Percentiles rank a stretch among this genome's conserved stretches.
phyloP scores from a whole-genome alignment of 2,797 vertebrate species.

The Oreochromis grahami region DNA sequence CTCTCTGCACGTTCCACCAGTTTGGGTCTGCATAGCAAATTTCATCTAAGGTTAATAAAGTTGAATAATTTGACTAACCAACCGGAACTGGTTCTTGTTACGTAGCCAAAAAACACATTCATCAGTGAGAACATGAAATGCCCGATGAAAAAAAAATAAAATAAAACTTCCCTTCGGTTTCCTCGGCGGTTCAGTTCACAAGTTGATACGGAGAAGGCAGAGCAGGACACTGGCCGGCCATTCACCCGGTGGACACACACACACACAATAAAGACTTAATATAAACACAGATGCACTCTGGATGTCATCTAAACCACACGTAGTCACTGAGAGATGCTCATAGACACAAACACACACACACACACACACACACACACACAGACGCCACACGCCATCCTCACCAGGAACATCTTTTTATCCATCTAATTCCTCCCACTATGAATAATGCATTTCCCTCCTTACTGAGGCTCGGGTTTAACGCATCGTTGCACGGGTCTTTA shows the following conservation, averaged over 20 bases:
- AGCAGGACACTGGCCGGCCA: background rate
- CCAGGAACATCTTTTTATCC: conserved; percentile 76
- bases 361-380: conserved; percentile 25
- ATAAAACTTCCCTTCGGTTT: conserved; percentile 76
- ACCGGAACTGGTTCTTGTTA: conserved; percentile 88
- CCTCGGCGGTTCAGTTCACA: conserved; percentile 46
- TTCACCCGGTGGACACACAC: background rate
- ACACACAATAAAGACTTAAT: conserved; percentile 7
- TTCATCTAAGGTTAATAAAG: conserved; percentile 92
- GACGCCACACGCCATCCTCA: conserved; percentile 61
- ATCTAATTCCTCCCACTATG: conserved; percentile 72
- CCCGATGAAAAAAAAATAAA: conserved; percentile 33
- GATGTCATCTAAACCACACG: conserved; percentile 56
- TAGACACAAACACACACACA: conserved; percentile 23
- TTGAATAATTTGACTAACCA: conserved; percentile 96
- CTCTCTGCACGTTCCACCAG: conserved; percentile 82
- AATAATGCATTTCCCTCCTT: conserved; percentile 73
- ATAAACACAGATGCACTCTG: conserved; percentile 48
- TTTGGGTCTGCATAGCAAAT: conserved; percentile 84
- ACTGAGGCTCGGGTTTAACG: conserved; percentile 64
- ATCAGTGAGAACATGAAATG: conserved; percentile 85
- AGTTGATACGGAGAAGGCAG: conserved; percentile 14
- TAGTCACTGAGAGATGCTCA: conserved; percentile 48
- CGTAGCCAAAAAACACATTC: conserved; percentile 90
- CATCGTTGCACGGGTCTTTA: conserved; percentile 64